Conservation (phyloP, 2,113 vertebrate genomes). For the Tetrax tetrax region DNA sequence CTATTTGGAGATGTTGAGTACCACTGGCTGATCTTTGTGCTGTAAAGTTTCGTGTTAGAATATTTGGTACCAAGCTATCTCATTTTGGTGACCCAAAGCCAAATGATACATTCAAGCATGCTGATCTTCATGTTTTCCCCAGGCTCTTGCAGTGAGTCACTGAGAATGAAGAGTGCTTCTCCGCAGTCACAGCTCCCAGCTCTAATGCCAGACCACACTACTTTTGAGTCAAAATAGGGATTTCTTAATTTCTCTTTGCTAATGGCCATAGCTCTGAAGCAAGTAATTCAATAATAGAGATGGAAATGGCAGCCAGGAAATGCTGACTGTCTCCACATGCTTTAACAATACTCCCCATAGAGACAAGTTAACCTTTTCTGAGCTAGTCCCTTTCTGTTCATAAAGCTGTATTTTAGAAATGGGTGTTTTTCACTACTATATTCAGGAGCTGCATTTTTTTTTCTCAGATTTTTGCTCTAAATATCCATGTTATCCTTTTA, state of each 20-base stretch:
- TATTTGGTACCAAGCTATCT: neutral
- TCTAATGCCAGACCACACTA: neutral
- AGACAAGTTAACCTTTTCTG: neutral
- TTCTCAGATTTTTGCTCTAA: neutral
- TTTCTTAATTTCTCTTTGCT: slow-evolving; percentile 33
- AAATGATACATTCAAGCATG: neutral
- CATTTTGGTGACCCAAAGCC: neutral
- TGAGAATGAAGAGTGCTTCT: neutral
- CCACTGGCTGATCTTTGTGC: neutral
- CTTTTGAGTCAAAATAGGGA: neutral
- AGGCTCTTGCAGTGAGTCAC: neutral
- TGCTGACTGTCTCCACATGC: neutral
- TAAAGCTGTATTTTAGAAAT: neutral
- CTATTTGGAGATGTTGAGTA: neutral
- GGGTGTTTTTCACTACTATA: neutral
- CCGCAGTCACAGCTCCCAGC: neutral
- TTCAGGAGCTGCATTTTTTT: neutral
- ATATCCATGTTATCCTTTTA: neutral
- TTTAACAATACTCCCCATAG: neutral
- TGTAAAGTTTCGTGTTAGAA: neutral
- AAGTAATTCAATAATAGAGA: slow-evolving; percentile 7
- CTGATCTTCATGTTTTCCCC: neutral
- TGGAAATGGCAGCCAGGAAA: slow-evolving; percentile 7
- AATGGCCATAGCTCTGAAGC: neutral
- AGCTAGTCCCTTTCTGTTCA: neutral